Evolutionary conservation across 2,797 vertebrate genomes (phyloP), one percentile per base, ranked within the genome.

Genomic region (Simalia tracyae): DNA sequence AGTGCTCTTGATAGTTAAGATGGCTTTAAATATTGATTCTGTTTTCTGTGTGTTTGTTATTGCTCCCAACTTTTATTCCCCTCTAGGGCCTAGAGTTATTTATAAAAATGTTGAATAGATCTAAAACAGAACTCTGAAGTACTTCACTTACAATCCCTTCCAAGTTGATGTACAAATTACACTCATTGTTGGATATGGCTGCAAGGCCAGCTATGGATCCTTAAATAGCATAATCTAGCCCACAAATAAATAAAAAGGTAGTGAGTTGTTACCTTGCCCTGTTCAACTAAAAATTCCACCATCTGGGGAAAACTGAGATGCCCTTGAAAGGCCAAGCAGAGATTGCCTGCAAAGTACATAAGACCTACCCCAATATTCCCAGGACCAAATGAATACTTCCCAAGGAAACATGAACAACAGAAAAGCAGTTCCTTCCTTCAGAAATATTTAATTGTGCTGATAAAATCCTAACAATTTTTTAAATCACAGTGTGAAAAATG

Each of bases 371-470:
- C 57, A 22, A 36, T 22, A 31, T 31, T 86, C 86, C 86, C 54
- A 56, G 28, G 76, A 59, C 50, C n/a, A 31, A 31, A 56, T 59
- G 54, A 56, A 31, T 59, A 56, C 85, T 31, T 60, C 31, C 28
- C 11, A 36, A 19, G 57, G 56, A 36, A 81, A 81, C 19, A 81
- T 46, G 22, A 10, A 66, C 36, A 60, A n/a, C 42, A 63, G 42
- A 19, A 87, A 9, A 26, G 42, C 5, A 6, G 5, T 31, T 56
- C 60, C 19, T 56, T 84, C 84, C 66, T 90, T 90, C 60, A 46
- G 68, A 90, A 92, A 84, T 46, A 59, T 92, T 92, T 92, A 90
- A 92, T 92, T 81, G 66, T 57, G 89, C 36, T 86, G 50, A 87
- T 81, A 81, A 63, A 85, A 87, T 5, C 31, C 76, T 86, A 86